phyloP scores from a whole-genome alignment of 2,888 invertebrate species.

The Tiliacea aurago region DNA sequence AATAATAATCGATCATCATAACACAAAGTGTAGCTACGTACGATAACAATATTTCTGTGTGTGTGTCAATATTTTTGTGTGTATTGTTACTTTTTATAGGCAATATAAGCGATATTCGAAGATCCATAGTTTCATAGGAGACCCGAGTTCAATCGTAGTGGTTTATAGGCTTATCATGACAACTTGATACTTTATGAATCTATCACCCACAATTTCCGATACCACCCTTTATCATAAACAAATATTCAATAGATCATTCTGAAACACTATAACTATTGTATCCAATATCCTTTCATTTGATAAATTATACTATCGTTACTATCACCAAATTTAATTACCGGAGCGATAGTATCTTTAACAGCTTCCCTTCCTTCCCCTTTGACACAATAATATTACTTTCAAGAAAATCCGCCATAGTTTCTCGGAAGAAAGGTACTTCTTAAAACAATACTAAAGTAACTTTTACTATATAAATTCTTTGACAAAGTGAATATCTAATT shows the following conservation, averaged over 20 bases:
- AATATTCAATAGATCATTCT: conserved; percentile 28
- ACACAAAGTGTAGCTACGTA: neutral
- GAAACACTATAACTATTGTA: conserved; percentile 7
- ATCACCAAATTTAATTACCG: conserved; percentile 58
- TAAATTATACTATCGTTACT: conserved; percentile 51
- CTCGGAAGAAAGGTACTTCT: conserved; percentile 39
- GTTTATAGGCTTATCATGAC: neutral
- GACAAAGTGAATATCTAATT: conserved; percentile 69
- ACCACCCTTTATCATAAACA: conserved; percentile 15
- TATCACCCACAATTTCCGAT: conserved; percentile 20
- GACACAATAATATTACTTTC: conserved; percentile 27
- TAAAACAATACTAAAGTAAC: conserved; percentile 60
- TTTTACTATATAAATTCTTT: conserved; percentile 55
- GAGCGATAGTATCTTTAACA: conserved; percentile 40
- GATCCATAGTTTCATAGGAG: neutral
- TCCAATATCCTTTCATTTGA: conserved; percentile 54
- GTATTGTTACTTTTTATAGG: neutral
- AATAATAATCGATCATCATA: no score
- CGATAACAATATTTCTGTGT: neutral
- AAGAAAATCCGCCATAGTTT: conserved; percentile 34
- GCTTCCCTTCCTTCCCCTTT: conserved; percentile 24
- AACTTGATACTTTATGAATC: conserved; percentile 33
- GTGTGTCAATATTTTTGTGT: no score
- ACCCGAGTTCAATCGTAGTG: neutral
- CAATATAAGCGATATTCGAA: neutral